Conservation (phyloP, 2,888 invertebrate species). For the Dascillus cervinus region DNA sequence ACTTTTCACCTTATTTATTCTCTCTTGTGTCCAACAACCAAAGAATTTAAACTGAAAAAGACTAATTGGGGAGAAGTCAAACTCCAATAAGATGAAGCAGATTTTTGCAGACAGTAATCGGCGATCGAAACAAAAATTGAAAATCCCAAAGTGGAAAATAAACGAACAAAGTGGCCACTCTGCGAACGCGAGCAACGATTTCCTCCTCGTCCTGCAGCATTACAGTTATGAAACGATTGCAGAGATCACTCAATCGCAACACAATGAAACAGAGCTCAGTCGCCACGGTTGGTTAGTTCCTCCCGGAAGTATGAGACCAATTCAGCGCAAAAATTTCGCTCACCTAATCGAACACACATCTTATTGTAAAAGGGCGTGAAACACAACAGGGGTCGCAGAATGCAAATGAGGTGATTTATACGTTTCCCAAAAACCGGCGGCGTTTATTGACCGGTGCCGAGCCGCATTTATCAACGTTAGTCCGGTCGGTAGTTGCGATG, state of each 20-base stretch:
- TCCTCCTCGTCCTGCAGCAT: not conserved
- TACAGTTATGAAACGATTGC: too few species aligned
- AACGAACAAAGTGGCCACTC: not conserved
- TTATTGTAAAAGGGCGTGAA: too few species aligned
- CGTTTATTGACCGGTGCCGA: slow-evolving; percentile 25
- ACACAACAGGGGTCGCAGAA: too few species aligned
- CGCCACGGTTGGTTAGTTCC: slow-evolving; percentile 8
- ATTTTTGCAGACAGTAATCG: slow-evolving; percentile 8
- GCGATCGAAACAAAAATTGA: slow-evolving; percentile 1
- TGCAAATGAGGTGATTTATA: slow-evolving; percentile 25
- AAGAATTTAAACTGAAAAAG: too few species aligned
- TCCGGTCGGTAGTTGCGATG: slow-evolving; percentile 11
- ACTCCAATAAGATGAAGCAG: too few species aligned
- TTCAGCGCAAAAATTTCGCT: slow-evolving; percentile 5
- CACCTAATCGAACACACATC: too few species aligned
- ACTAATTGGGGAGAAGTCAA: too few species aligned
- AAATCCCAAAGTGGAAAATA: not conserved
- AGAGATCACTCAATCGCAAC: slow-evolving; percentile 9
- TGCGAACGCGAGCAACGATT: not conserved
- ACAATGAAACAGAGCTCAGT: slow-evolving; percentile 8
- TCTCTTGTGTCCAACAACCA: too few species aligned
- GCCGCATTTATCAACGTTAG: slow-evolving; percentile 26
- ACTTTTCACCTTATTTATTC: too few species aligned
- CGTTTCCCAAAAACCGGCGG: slow-evolving; percentile 22
- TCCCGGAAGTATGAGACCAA: slow-evolving; percentile 9